These are phyloP conservation scores for Nerophis lumbriciformis DNA, from an alignment of 2,113 vertebrate genomes.

Conservation along the genomic window DNA sequence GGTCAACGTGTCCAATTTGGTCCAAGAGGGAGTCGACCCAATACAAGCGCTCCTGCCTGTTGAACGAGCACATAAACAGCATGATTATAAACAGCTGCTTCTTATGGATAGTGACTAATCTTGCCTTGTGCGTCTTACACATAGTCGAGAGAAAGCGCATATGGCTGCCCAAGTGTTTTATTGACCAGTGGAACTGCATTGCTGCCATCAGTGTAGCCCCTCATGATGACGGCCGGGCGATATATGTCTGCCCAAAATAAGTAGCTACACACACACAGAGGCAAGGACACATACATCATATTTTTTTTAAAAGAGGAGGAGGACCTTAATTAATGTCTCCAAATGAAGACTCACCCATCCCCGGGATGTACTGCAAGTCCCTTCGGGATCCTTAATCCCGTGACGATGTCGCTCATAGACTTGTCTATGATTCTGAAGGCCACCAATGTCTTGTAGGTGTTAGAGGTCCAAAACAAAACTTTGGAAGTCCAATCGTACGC, in stretches of 20 bases:
- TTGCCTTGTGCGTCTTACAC: constrained; percentile 32
- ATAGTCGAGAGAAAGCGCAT: constrained; percentile 63
- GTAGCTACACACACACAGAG: constrained; percentile 37
- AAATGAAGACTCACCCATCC: constrained; percentile 55
- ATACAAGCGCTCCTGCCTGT: constrained; percentile 60
- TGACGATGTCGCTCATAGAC: constrained; percentile 61
- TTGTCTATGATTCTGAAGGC: constrained; percentile 61
- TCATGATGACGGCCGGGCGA: constrained; percentile 66
- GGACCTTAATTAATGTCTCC: not conserved
- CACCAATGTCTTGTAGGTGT: constrained; percentile 43
- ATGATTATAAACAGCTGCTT: not conserved
- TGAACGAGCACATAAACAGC: not conserved
- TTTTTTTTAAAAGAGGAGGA: too few species aligned
- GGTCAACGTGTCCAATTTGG: constrained; percentile 51
- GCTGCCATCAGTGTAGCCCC: constrained; percentile 59
- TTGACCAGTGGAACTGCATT: constrained; percentile 64
- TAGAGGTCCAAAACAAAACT: constrained; percentile 67
- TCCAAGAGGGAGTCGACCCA: constrained; percentile 65
- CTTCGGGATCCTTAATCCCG: constrained; percentile 52
- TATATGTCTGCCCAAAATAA: constrained; percentile 70
- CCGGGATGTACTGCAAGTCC: constrained; percentile 65
- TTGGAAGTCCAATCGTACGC: constrained; percentile 72
- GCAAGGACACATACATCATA: not conserved
- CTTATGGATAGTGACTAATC: not conserved
- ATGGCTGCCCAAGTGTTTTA: constrained; percentile 62